A percentile compares a stretch with the other conserved stretches of the same genome.
Conservation (phyloP, 2,797 vertebrate genomes). For the Centroberyx gerrardi region DNA sequence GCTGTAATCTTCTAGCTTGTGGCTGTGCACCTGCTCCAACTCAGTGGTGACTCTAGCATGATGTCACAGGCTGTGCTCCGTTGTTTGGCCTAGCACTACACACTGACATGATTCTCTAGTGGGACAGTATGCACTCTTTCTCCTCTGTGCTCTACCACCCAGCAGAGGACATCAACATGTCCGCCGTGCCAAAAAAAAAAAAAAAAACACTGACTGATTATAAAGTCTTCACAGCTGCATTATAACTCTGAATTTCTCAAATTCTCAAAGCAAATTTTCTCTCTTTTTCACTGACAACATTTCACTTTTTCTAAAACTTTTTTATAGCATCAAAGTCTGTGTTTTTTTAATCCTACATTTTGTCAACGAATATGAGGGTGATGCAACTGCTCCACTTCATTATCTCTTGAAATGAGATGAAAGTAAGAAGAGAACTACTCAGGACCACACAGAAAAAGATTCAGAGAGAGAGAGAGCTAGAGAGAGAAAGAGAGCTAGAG, state of each 20-base stretch:
- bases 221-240: slow-evolving; percentile 17
- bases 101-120: slow-evolving; percentile 35
- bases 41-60: slow-evolving; percentile 25
- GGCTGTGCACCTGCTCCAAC: slow-evolving; percentile 65
- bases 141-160: slow-evolving; percentile 17
- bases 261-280: neutral
- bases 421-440: slow-evolving; percentile 64
- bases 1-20: slow-evolving; percentile 48
- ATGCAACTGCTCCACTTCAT: slow-evolving; percentile 75
- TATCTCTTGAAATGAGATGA: slow-evolving; percentile 75
- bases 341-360: slow-evolving; percentile 65
- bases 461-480: slow-evolving; percentile 46
- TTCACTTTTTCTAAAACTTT: slow-evolving; percentile 35
- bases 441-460: slow-evolving; percentile 71
- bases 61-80: slow-evolving; percentile 28
- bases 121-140: slow-evolving; percentile 5
- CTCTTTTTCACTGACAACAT: slow-evolving; percentile 36
- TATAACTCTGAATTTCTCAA: too few relatives aligned
- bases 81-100: slow-evolving; percentile 24
- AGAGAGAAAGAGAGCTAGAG: slow-evolving; percentile 20
- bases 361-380: slow-evolving; percentile 64
- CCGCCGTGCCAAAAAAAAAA: slow-evolving; percentile 23
- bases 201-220: neutral
- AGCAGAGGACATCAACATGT: slow-evolving; percentile 10
- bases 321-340: slow-evolving; percentile 59